Conservation (phyloP, 2,888 invertebrate species). For the Mythimna ferrago region DNA sequence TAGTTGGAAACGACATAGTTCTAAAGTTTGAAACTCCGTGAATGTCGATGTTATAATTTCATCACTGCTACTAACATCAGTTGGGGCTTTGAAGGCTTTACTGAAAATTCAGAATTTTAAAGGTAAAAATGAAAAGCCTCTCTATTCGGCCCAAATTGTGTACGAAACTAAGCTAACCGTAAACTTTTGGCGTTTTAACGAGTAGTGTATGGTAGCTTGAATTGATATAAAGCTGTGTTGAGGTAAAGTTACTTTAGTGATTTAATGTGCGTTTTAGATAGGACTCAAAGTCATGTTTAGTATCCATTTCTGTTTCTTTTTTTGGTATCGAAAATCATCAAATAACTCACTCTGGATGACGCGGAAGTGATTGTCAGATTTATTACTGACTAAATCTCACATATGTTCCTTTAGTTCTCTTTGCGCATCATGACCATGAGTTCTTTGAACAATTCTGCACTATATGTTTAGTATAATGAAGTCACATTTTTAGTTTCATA, state of each 20-base stretch:
- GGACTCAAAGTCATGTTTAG: neutral
- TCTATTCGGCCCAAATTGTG: slow-evolving; percentile 77
- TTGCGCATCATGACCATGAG: no score
- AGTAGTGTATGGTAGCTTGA: slow-evolving; percentile 65
- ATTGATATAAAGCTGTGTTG: slow-evolving; percentile 62
- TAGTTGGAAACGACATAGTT: slow-evolving; percentile 66
- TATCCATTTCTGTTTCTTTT: no score
- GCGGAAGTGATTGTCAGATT: no score
- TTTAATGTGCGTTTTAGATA: slow-evolving; percentile 1
- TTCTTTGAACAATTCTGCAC: no score
- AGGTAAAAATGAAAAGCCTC: slow-evolving; percentile 76
- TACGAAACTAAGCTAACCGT: slow-evolving; percentile 76
- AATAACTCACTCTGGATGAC: no score
- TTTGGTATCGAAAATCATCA: neutral
- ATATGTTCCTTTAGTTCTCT: no score
- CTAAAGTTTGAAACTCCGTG: slow-evolving; percentile 65
- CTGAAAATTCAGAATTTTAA: slow-evolving; percentile 74
- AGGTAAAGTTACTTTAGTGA: slow-evolving; percentile 21
- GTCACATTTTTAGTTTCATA: neutral
- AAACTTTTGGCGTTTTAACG: slow-evolving; percentile 78
- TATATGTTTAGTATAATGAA: neutral
- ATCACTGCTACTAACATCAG: slow-evolving; percentile 66
- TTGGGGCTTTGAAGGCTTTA: slow-evolving; percentile 70
- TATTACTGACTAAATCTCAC: no score
- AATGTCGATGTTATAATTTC: slow-evolving; percentile 71